Evolutionary conservation across 2,797 vertebrate species (phyloP).

Genomic region (Allobates femoralis): DNA sequence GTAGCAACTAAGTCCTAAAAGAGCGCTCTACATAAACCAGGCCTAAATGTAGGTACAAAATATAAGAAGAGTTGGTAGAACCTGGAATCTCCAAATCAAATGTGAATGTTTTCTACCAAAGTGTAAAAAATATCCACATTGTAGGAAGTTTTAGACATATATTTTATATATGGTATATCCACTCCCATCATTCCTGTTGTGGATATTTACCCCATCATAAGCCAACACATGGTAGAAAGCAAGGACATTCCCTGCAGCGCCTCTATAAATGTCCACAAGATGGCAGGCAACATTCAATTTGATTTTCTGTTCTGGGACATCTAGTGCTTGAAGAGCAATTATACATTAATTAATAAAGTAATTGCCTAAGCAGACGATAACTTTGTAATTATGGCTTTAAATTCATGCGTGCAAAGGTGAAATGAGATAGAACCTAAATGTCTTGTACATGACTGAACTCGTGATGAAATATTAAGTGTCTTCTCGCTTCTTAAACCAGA

Average conservation of each 20-base stretch:
- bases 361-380: constrained; percentile 36
- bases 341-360: constrained; percentile 39
- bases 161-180: too few species aligned
- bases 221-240: not conserved
- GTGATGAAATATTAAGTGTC: not conserved
- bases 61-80: too few species aligned
- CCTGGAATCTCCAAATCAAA: too few species aligned
- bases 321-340: constrained; percentile 15
- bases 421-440: constrained; percentile 46
- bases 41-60: too few species aligned
- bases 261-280: constrained; percentile 25
- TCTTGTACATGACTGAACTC: constrained; percentile 36
- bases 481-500: not conserved
- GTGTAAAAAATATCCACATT: too few species aligned
- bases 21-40: too few species aligned
- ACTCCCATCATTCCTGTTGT: not conserved
- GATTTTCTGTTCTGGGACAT: not conserved
- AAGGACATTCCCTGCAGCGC: not conserved
- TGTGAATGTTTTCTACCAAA: too few species aligned
- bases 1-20: too few species aligned
- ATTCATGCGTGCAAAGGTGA: constrained; percentile 55
- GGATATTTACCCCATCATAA: not conserved
- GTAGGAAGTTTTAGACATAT: too few species aligned
- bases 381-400: constrained; percentile 40
- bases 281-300: constrained; percentile 45